These are phyloP conservation scores for Drosophila neutralis DNA, from an alignment of 2,888 invertebrate genomes.

Conservation along the genomic window DNA sequence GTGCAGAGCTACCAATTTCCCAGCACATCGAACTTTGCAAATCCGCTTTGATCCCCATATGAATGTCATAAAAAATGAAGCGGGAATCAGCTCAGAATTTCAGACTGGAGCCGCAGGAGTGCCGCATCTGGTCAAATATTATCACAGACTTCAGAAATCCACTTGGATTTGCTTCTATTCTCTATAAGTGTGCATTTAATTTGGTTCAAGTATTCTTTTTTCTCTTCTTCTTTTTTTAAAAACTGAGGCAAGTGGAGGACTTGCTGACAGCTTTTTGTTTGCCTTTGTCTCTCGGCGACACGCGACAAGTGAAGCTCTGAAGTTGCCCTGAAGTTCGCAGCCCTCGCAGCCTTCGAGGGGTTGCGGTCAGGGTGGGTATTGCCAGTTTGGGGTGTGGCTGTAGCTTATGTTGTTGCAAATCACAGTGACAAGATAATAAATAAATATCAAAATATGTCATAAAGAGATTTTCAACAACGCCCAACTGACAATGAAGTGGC, in stretches of 20 bases:
- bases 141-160: slow-evolving; percentile 57
- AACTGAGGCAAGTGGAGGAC: slow-evolving; percentile 49
- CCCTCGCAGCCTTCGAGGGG: slow-evolving; percentile 26
- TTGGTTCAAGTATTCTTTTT: slow-evolving; percentile 60
- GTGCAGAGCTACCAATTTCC: slow-evolving; percentile 51
- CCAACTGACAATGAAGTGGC: slow-evolving; percentile 48
- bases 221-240: background rate
- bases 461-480: slow-evolving; percentile 70
- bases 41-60: slow-evolving; percentile 74
- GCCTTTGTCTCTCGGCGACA: slow-evolving; percentile 51
- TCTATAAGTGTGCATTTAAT: slow-evolving; percentile 75
- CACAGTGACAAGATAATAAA: slow-evolving; percentile 83
- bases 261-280: slow-evolving; percentile 77
- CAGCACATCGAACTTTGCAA: slow-evolving; percentile 56
- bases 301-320: slow-evolving; percentile 62
- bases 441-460: slow-evolving; percentile 84
- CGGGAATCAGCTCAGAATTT: slow-evolving; percentile 46
- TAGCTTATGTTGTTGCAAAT: slow-evolving; percentile 71
- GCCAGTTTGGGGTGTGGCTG: slow-evolving; percentile 50
- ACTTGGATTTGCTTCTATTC: slow-evolving; percentile 46
- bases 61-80: slow-evolving; percentile 82
- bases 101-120: slow-evolving; percentile 19
- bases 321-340: slow-evolving; percentile 39
- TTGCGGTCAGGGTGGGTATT: slow-evolving; percentile 55
- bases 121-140: slow-evolving; percentile 82